A percentile compares a stretch with the other conserved stretches of the same genome.
phyloP scores from a whole-genome alignment of 2,113 vertebrate species.

The Amblyornis subalaris region DNA sequence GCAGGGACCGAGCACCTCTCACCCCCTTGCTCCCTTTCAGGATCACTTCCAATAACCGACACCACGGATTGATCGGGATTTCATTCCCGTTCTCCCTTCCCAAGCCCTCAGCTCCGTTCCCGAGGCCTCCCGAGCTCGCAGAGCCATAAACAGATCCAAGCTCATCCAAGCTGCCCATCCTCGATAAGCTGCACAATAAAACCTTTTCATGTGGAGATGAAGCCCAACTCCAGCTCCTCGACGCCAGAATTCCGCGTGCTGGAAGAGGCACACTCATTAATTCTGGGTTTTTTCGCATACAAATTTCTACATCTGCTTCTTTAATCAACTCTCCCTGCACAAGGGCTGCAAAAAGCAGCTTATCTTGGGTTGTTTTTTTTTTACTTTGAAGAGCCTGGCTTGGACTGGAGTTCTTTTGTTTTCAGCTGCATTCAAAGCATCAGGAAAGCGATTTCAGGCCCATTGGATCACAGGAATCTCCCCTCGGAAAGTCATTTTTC shows the following conservation, averaged over 20 bases:
- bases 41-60: not conserved
- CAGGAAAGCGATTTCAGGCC: not conserved
- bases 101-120: conserved; percentile 3
- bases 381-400: not conserved
- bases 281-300: conserved; percentile 36
- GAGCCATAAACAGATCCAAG: not conserved
- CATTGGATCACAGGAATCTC: not conserved
- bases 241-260: not conserved
- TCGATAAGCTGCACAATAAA: conserved; percentile 34
- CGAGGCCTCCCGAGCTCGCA: not conserved
- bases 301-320: conserved; percentile 47
- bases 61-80: not conserved
- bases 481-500: not conserved
- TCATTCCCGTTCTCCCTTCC: not conserved
- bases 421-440: not conserved
- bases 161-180: not conserved
- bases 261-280: conserved; percentile 19
- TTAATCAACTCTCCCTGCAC: conserved; percentile 27
- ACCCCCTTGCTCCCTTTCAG: too few species aligned
- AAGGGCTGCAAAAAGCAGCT: not conserved
- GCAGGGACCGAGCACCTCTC: too few species aligned
- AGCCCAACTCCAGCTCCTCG: conserved; percentile 29
- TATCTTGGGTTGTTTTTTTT: not conserved
- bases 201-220: conserved; percentile 47
- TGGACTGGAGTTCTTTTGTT: not conserved